These are phyloP conservation scores for Phataginus tricuspis DNA, from an alignment of 2,797 vertebrate genomes.

Conservation along the genomic window DNA sequence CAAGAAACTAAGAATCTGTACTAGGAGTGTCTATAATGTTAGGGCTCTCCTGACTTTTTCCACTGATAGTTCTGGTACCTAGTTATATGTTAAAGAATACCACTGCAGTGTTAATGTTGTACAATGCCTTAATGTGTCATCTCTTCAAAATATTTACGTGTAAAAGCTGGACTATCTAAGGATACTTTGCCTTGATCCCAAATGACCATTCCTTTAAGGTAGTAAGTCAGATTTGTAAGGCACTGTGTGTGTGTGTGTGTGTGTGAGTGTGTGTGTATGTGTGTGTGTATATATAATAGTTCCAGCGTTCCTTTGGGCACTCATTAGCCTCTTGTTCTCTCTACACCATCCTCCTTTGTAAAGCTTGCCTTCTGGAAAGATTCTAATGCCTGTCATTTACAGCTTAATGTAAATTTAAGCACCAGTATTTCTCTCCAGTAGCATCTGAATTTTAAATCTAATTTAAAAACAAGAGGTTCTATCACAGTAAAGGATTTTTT, in stretches of 20 bases:
- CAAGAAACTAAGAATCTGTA: neutral
- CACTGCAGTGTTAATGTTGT: neutral
- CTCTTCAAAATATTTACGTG: neutral
- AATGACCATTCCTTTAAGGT: neutral
- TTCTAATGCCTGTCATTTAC: conserved; percentile 7
- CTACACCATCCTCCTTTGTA: neutral
- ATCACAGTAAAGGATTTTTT: neutral
- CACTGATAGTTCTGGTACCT: neutral
- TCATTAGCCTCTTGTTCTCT: neutral
- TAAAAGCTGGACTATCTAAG: neutral
- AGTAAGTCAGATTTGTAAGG: neutral
- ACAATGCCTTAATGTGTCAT: neutral
- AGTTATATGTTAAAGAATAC: conserved; percentile 10
- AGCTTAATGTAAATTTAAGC: conserved; percentile 43
- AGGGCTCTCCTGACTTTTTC: neutral
- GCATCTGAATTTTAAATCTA: conserved; percentile 42
- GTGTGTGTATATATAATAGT: neutral
- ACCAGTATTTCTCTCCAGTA: conserved; percentile 47
- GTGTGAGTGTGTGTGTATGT: neutral
- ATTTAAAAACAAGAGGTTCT: conserved; percentile 39
- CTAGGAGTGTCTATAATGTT: neutral
- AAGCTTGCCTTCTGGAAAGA: neutral
- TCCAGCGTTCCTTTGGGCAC: neutral
- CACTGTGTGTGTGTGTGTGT: neutral
- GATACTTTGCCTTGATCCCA: neutral